Conservation (phyloP, 1,140 invertebrate species). For the Physella acuta region DNA sequence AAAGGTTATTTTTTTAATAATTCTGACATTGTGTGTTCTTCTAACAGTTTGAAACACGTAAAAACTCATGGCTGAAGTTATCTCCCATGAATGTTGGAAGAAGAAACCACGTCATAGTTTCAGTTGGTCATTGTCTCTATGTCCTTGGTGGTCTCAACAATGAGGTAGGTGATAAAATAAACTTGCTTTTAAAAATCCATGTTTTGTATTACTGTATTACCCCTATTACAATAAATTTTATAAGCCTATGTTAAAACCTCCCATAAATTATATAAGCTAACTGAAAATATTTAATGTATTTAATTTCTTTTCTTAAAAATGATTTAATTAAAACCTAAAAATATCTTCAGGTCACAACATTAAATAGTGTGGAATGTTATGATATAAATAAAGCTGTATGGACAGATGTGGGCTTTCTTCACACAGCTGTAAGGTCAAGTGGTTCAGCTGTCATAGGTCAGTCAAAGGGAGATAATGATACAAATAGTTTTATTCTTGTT, state of each 20-base stretch:
- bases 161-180: conserved; percentile 1
- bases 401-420: conserved; percentile 16
- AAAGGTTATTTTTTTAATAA: no score
- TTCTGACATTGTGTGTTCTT: no score
- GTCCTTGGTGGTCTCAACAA: conserved; percentile 19
- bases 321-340: no score
- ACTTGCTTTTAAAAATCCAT: not conserved
- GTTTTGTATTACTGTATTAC: not conserved
- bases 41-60: conserved; percentile 17
- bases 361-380: conserved; percentile 16
- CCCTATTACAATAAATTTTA: not conserved
- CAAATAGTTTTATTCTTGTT: no score
- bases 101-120: conserved; percentile 12
- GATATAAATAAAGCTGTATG: conserved; percentile 13
- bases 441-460: conserved; percentile 20
- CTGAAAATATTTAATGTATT: no score
- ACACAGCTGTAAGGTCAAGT: conserved; percentile 11
- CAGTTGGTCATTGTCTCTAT: conserved; percentile 12
- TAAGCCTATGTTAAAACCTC: not conserved
- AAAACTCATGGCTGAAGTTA: conserved; percentile 17
- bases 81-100: conserved; percentile 17
- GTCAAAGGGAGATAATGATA: not conserved
- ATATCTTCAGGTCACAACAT: conserved; percentile 11
- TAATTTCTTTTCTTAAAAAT: no score
- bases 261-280: not conserved